Evolutionary conservation across 2,113 vertebrate genomes (phyloP), one percentile per base, ranked within the genome.

Genomic region (Silurus meridionalis): DNA sequence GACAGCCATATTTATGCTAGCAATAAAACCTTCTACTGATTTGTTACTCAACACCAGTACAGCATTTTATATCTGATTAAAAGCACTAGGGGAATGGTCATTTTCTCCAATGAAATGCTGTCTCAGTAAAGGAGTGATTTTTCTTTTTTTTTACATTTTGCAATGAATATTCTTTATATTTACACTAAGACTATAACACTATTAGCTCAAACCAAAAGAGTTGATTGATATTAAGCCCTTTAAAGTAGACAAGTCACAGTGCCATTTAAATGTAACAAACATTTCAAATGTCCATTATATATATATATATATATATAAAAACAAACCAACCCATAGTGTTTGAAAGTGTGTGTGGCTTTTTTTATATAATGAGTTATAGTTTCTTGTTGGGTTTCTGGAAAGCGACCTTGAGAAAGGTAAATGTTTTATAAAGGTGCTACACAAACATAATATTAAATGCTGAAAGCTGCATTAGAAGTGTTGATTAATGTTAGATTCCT

Each of bases 401-500:
- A 21, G 58, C 21, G 46, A 85, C 58, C 50, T 71, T 86, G 23
- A 53, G 79, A 37, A 37, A 37, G 37, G 37, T 37, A 37, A 37
- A 37, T 37, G 37, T 37, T 25, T n/a, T 53, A 80, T 53, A 86
- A 78, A 81, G 25, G 21, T 48, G 80, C 80, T 66, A 25, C 23
- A 53, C 61, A 82, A 67, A 67, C 28, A 52, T 53, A 52, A 17
- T 67, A 67, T 63, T 52, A 83, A 57, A 58, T 83, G 82, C 74
- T 78, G 55, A 74, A 64, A 82, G 66, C 66, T 79, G 83, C 83
- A 64, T 80, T 84, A 67, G 78, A 83, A 58, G 63, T 46, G 25
- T 77, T 87, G 64, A 87, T 86, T 89, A 78, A 87, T 89, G 83
- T 58, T 13, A 69, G 83, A 57, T 25, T 46, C 23, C 74, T 67